Base-by-base conservation (phyloP, 2,797 vertebrate species). In the Phalloptychus januarius region DNA sequence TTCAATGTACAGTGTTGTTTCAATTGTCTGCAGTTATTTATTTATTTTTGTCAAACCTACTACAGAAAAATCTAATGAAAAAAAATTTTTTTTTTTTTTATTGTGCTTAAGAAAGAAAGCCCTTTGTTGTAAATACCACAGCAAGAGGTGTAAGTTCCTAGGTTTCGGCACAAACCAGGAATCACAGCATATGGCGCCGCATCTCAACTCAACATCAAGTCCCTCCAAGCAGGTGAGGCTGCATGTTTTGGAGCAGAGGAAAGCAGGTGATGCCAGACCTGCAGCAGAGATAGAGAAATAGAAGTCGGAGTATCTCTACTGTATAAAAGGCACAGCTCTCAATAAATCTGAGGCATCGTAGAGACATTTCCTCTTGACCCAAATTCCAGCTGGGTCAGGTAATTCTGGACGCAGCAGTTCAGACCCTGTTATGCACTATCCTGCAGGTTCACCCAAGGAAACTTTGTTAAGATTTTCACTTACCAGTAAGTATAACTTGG, bases 1-100 rank as follows among this genome's bases (percentile, higher is more conserved):
- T 20, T 92, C 83, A 92, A 82, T 78, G 72, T 73, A 15, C 1
- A 40, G 20, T 79, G 79, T 88, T 91, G 87, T 93, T 84, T 78
- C 20, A n/a, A n/a, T 54, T 76, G 77, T 67, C 74, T 44, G 54
- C 50, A 73, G 28, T 48, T 16, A 23, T 80, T 71, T 80, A 76
- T 36, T 38, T n/a, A 11, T 74, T 72, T 67, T 79, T 73, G 56
- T 78, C 16, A 72, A 82, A 52, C 76, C 65, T 76, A 50, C 89
- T 52, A 86, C 52, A 73, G 36, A 72, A 65, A 33, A 72, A 63
- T 7, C 16, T 1, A 4, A 78, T 80, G 20, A 38, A 75, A 58
- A 67, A 74, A 13, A 31, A 40, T n/a, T n/a, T n/a, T n/a, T n/a
- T n/a, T n/a, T n/a, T n/a, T n/a, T n/a, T n/a, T n/a, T n/a, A n/a